These are phyloP conservation scores for Eira barbara DNA, from an alignment of 2,113 vertebrate genomes.

Conservation along the genomic window DNA sequence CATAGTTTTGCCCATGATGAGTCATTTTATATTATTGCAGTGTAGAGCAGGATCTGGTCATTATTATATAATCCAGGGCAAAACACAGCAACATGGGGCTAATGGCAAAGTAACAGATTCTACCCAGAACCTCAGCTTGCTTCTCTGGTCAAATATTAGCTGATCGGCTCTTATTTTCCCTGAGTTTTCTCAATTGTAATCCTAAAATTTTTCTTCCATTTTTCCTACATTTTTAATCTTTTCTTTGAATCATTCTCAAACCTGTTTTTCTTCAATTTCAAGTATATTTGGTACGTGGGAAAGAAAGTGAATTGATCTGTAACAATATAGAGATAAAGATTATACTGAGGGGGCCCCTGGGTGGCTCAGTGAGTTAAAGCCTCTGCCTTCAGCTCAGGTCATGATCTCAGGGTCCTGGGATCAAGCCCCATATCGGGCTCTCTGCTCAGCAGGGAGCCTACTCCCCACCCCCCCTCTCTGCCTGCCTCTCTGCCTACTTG, in stretches of 20 bases:
- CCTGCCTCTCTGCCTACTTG: too few species aligned
- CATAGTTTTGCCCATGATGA: not conserved
- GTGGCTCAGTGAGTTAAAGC: too few species aligned
- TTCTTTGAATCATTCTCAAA: not conserved
- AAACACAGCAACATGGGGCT: not conserved
- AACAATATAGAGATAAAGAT: not conserved
- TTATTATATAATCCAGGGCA: not conserved
- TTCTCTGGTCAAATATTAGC: not conserved
- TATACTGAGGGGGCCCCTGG: not conserved
- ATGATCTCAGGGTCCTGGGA: too few species aligned
- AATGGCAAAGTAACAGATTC: not conserved
- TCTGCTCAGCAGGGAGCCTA: too few species aligned
- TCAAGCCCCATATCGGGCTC: too few species aligned
- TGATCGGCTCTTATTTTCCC: not conserved
- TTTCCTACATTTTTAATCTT: not conserved
- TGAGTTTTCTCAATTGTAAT: not conserved
- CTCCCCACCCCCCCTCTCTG: too few species aligned
- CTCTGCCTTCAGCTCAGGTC: too few species aligned
- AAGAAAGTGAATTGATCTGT: not conserved
- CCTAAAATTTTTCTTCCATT: not conserved
- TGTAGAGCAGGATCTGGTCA: not conserved
- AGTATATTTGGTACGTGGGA: not conserved
- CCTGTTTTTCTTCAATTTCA: not conserved
- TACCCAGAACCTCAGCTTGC: not conserved
- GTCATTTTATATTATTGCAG: not conserved